Evolutionary conservation across 2,113 vertebrate species (phyloP).

Genomic region (Haemorhous mexicanus): DNA sequence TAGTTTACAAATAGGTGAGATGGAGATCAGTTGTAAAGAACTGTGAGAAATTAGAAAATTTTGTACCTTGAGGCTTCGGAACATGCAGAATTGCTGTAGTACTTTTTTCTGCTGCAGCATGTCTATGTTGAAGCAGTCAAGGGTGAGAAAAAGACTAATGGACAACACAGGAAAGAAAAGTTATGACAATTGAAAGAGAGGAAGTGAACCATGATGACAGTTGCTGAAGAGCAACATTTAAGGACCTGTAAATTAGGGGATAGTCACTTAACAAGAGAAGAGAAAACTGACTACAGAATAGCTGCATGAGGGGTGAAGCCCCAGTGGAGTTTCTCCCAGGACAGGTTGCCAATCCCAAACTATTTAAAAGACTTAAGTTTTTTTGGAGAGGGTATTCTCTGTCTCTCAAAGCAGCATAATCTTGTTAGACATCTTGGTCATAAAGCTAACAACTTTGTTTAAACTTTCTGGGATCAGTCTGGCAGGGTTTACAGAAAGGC

Average conservation of each 20-base stretch:
- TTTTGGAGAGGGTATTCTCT: neutral
- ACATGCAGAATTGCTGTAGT: neutral
- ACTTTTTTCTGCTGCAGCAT: neutral
- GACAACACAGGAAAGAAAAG: neutral
- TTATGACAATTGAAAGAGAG: neutral
- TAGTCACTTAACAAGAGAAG: neutral
- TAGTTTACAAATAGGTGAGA: slow-evolving; percentile 21
- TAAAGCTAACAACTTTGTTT: neutral
- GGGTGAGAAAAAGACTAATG: neutral
- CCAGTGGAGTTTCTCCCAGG: neutral
- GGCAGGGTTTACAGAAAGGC: neutral
- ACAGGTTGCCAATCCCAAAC: neutral
- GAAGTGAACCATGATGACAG: neutral
- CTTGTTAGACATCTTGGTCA: neutral
- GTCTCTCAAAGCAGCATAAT: neutral
- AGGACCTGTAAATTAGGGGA: neutral
- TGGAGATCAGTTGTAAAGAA: neutral
- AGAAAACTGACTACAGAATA: neutral
- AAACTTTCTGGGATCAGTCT: neutral
- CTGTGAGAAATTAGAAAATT: neutral
- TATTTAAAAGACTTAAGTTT: neutral
- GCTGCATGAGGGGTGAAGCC: neutral
- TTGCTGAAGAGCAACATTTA: neutral
- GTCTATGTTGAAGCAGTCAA: neutral
- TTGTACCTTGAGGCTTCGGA: neutral